Conservation (phyloP, 2,797 vertebrate species). For the Avahi laniger region DNA sequence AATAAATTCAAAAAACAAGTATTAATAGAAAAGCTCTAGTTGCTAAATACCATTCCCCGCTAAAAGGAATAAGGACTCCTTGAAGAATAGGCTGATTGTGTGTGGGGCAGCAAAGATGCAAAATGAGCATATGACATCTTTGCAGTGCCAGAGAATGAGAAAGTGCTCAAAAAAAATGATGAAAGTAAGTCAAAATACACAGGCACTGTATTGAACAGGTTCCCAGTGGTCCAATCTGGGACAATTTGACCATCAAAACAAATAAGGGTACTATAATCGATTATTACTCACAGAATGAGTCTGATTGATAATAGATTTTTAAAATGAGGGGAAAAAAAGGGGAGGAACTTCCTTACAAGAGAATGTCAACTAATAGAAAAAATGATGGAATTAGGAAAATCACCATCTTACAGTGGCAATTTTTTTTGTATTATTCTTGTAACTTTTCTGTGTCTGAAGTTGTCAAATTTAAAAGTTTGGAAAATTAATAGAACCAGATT, state of each 20-base stretch:
- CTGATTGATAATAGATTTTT: neutral
- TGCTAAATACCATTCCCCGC: conserved; percentile 30
- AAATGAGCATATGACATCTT: neutral
- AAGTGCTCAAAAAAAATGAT: neutral
- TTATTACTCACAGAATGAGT: neutral
- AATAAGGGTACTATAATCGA: neutral
- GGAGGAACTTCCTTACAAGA: neutral
- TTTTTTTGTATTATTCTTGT: neutral
- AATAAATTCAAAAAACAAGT: neutral
- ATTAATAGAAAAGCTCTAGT: neutral
- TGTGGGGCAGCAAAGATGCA: neutral
- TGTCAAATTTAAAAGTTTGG: neutral
- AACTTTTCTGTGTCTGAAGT: neutral
- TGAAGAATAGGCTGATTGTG: neutral
- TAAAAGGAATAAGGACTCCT: neutral
- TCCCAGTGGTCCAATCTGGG: neutral
- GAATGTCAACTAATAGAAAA: neutral
- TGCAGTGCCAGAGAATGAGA: neutral
- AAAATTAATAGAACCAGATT: neutral
- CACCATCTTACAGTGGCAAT: neutral
- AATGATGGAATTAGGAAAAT: neutral
- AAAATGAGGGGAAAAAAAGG: neutral
- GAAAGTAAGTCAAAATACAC: neutral
- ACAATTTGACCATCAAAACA: neutral
- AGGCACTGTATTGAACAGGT: neutral